Evolutionary conservation across 2,113 vertebrate species (phyloP).

Genomic region (Chionodraco myersi): DNA sequence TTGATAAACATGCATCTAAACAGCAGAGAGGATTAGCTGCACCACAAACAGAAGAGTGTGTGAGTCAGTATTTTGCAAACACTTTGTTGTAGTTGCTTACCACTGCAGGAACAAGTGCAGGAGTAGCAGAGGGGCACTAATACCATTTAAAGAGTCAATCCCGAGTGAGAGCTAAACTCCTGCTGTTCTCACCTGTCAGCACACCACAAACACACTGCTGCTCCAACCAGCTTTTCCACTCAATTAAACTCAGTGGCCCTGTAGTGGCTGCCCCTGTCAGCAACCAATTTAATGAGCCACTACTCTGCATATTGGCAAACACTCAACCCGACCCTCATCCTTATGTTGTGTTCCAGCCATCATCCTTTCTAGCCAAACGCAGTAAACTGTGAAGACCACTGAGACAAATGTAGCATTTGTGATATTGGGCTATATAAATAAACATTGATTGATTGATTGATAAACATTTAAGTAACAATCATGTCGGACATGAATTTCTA

Average conservation of each 20-base stretch:
- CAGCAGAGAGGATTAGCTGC: constrained; percentile 1
- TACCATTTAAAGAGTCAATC: constrained; percentile 19
- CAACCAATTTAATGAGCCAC: constrained; percentile 25
- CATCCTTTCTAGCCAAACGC: background rate
- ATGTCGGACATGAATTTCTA: background rate
- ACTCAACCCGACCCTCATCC: constrained; percentile 7
- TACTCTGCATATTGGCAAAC: constrained; percentile 36
- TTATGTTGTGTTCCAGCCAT: background rate
- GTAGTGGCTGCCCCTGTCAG: constrained; percentile 42
- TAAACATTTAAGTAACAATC: background rate
- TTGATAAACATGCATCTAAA: background rate
- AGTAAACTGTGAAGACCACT: background rate
- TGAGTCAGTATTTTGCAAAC: constrained; percentile 56
- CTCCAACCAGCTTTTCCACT: constrained; percentile 60
- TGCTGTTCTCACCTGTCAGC: constrained; percentile 58
- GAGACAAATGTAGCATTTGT: no score
- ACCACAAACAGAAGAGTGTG: constrained; percentile 35
- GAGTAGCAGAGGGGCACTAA: constrained; percentile 17
- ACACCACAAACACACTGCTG: constrained; percentile 25
- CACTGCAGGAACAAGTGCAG: constrained; percentile 43
- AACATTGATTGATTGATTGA: no score
- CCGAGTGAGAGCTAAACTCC: constrained; percentile 38
- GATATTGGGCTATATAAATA: no score
- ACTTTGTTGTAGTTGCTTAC: constrained; percentile 37
- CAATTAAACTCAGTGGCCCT: constrained; percentile 45